Evolutionary conservation across 2,797 vertebrate genomes (phyloP).

Genomic region (Epinephelus malabaricus): DNA sequence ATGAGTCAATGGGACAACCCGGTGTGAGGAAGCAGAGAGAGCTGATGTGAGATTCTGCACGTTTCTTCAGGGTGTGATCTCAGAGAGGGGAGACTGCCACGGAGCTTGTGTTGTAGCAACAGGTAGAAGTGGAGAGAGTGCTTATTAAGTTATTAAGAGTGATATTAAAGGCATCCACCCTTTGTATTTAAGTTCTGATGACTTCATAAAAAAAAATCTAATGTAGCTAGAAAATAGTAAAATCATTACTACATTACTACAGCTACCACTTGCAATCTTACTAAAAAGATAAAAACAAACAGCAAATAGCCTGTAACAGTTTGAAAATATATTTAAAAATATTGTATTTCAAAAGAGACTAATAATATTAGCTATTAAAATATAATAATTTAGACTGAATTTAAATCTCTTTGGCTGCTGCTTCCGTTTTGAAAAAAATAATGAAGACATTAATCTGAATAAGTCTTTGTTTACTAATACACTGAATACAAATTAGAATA

Average conservation of each 20-base stretch:
- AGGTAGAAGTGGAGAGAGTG: not conserved
- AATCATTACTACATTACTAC: not conserved
- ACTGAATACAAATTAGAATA: too few relatives aligned
- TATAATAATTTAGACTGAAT: not conserved
- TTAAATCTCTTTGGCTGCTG: not conserved
- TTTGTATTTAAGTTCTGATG: not conserved
- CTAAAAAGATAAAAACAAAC: not conserved
- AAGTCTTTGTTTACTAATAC: not conserved
- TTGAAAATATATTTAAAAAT: not conserved
- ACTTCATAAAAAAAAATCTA: not conserved
- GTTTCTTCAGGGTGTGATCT: slow-evolving; percentile 24
- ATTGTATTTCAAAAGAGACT: not conserved
- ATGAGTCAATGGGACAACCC: slow-evolving; percentile 48
- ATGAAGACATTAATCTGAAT: too few relatives aligned
- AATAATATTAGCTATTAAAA: too few relatives aligned
- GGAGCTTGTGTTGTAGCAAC: not conserved
- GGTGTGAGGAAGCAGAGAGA: slow-evolving; percentile 13
- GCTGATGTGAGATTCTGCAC: slow-evolving; percentile 54
- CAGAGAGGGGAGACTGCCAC: not conserved
- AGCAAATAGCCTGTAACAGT: not conserved
- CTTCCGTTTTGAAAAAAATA: too few relatives aligned
- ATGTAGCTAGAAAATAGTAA: not conserved
- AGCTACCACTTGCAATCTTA: not conserved
- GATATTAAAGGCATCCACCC: not conserved
- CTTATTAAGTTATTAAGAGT: not conserved